Evolutionary conservation across 2,888 invertebrate species (phyloP).

Genomic region (Polyommatus iphigenia): DNA sequence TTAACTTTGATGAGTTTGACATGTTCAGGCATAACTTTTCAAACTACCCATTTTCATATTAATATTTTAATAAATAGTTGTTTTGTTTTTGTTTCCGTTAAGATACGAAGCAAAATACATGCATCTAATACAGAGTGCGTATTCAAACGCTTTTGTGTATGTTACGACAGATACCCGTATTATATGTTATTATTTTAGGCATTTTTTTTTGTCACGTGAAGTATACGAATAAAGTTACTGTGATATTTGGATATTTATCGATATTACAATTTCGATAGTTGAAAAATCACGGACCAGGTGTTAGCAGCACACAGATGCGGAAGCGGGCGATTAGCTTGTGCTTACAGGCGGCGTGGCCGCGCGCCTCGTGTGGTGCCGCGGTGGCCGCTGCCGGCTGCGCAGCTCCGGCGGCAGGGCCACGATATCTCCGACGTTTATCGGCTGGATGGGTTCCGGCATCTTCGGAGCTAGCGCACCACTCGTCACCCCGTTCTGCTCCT

Average conservation of each 20-base stretch:
- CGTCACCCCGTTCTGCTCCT: conserved; percentile 57
- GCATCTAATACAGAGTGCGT: conserved; percentile 35
- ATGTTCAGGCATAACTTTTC: conserved; percentile 7
- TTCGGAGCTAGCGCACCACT: conserved; percentile 48
- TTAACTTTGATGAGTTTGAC: conserved; percentile 2
- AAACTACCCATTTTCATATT: conserved; percentile 34
- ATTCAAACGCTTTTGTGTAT: conserved; percentile 18
- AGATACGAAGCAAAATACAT: conserved; percentile 36
- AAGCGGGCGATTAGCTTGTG: conserved; percentile 70
- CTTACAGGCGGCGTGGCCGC: conserved; percentile 80
- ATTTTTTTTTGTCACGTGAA: background rate
- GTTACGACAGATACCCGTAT: background rate
- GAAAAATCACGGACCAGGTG: conserved; percentile 71
- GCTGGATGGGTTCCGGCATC: conserved; percentile 54
- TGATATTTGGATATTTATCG: conserved; percentile 28
- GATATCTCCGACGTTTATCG: conserved; percentile 63
- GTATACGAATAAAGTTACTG: background rate
- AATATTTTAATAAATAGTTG: background rate
- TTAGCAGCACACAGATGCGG: conserved; percentile 73
- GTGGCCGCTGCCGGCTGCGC: conserved; percentile 66
- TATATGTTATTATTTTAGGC: background rate
- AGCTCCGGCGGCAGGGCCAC: conserved; percentile 71
- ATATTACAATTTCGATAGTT: conserved; percentile 45
- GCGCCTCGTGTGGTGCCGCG: conserved; percentile 75
- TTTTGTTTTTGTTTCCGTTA: background rate